Evolutionary conservation across 2,797 vertebrate species (phyloP), one percentile per base, ranked within the genome.

Genomic region (Sebastes reedi): DNA sequence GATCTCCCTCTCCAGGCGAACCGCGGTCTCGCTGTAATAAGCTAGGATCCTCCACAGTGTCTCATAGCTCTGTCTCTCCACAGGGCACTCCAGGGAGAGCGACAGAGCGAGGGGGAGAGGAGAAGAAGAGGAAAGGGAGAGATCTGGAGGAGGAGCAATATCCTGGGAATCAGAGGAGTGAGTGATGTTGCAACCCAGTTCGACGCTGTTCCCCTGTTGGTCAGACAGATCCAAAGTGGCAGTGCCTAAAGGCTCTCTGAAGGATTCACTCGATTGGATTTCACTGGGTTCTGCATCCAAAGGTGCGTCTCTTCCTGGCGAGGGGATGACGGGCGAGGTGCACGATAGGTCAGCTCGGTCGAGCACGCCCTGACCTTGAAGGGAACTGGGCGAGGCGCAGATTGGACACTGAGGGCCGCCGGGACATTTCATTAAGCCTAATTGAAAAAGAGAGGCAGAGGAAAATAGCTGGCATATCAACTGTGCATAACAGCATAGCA

Each of bases 1-100:
- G 54, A 95, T 54, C 54, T 97, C 97, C 29, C 95, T 96, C 90
- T 96, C 94, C 30, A 99, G 91, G 52, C 89, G 96, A 62, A 97
- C 96, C 0, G 97, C 96, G 3, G 96, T 96, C 84, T 99, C 98
- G 54, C 97, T 99, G 76, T 99, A 99, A 77, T 99, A 99, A 6
- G 98, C 98, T 59, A 99, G 95, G 52, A 99, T 96, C 46, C 97
- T 97, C 98, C 98, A 99, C 0, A 99, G 87, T 27, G 94, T 96
- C 78, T 98, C 97, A 59, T 99, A 99, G 79, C 93, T 96, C 14
- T 94, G 91, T 64, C 95, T 91, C 1, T 96, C 96, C 91, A 98
- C 94, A 0, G 96, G 94, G 68, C 98, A 99, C 42, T 96, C 96
- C 8, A 99, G 85, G 66, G 96, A 94, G 61, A 98, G 79, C 5